phyloP scores from a whole-genome alignment of 2,888 invertebrate genomes.

The Cantharis lateralis region DNA sequence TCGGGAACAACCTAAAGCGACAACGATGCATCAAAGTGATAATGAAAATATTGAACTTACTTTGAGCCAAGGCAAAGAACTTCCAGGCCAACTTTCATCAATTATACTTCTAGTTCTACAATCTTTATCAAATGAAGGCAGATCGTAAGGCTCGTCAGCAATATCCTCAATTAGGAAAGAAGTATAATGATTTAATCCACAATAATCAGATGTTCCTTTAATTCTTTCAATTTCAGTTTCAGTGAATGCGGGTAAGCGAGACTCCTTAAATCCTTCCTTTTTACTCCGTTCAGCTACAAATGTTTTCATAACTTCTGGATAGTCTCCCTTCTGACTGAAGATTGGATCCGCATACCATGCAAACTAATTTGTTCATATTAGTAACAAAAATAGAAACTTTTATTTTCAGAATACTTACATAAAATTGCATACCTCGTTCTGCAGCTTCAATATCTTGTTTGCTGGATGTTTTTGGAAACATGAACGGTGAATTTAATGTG shows the following conservation, averaged over 20 bases:
- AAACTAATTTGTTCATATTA: neutral
- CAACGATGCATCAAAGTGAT: neutral
- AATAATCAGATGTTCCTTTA: conserved; percentile 68
- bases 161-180: conserved; percentile 23
- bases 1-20: conserved; percentile 58
- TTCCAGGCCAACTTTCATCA: neutral
- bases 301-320: conserved; percentile 66
- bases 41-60: neutral
- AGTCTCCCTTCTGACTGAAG: conserved; percentile 65
- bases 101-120: neutral
- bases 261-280: conserved; percentile 61
- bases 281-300: conserved; percentile 61
- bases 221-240: conserved; percentile 63
- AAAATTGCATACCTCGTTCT: conserved; percentile 59
- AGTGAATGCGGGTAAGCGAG: conserved; percentile 67
- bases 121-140: conserved; percentile 9
- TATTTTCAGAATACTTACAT: conserved; percentile 50
- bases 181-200: conserved; percentile 78
- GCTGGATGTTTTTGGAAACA: conserved; percentile 55
- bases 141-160: neutral
- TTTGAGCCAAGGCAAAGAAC: neutral
- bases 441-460: conserved; percentile 58
- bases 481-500: conserved; percentile 59
- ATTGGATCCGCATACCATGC: conserved; percentile 62
- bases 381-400: neutral